Evolutionary conservation across 2,113 vertebrate species (phyloP).

Genomic region (Passer domesticus): DNA sequence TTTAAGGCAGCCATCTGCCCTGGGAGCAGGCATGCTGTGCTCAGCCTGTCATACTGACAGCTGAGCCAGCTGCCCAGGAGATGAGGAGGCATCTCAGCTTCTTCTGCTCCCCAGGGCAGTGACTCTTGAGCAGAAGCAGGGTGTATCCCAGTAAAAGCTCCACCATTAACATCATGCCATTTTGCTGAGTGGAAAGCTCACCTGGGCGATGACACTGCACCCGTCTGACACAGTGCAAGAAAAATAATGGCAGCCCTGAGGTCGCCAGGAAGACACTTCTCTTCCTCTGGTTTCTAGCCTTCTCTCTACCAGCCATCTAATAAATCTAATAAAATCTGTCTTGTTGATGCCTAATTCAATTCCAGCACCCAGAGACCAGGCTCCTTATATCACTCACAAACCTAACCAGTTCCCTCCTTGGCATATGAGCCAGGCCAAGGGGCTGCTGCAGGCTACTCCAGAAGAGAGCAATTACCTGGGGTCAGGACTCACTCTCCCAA

Average conservation of each 20-base stretch:
- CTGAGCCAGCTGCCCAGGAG: background rate
- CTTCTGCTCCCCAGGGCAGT: background rate
- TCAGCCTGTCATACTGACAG: background rate
- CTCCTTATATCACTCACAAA: background rate
- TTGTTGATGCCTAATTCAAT: constrained; percentile 47
- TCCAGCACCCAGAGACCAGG: background rate
- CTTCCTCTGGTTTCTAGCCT: constrained; percentile 6
- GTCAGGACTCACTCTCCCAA: background rate
- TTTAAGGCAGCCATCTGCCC: background rate
- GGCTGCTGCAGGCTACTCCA: background rate
- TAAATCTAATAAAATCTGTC: constrained; percentile 42
- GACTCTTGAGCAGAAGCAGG: background rate
- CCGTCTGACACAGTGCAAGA: background rate
- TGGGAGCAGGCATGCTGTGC: background rate
- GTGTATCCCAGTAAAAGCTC: background rate
- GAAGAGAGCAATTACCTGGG: background rate
- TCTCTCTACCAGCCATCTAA: background rate
- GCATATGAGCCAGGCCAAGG: background rate
- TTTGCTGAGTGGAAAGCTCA: background rate
- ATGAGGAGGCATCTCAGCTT: background rate
- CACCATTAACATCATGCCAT: too few relatives aligned
- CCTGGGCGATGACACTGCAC: background rate
- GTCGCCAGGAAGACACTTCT: background rate
- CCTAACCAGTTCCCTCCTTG: background rate
- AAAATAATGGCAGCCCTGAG: background rate